A percentile compares a stretch with the other conserved stretches of the same genome.
phyloP scores from a whole-genome alignment of 1,140 invertebrate species.

The Pararge aegeria region DNA sequence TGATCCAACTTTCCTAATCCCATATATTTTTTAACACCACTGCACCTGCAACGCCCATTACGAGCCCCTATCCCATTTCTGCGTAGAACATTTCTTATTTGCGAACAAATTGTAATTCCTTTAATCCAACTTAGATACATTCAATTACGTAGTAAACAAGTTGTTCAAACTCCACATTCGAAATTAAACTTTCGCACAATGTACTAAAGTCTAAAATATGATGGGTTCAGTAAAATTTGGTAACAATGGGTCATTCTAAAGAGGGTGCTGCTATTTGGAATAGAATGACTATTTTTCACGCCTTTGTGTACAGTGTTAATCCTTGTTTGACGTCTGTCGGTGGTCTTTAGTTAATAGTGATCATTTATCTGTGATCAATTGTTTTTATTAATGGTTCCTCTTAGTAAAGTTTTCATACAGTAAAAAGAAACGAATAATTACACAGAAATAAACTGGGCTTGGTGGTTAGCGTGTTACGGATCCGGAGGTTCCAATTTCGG shows the following conservation, averaged over 20 bases:
- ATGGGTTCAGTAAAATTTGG: slow-evolving; percentile 1
- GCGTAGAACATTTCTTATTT: slow-evolving; percentile 61
- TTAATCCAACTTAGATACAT: slow-evolving; percentile 75
- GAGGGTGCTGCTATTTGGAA: slow-evolving; percentile 56
- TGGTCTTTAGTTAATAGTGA: slow-evolving; percentile 62
- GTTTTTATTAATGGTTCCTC: slow-evolving; percentile 26
- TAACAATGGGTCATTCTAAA: slow-evolving; percentile 36
- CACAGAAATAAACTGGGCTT: too few species aligned
- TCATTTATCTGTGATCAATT: slow-evolving; percentile 45
- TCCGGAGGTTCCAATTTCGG: too few species aligned
- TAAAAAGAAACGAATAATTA: too few species aligned
- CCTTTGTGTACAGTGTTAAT: slow-evolving; percentile 66
- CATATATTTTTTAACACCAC: slow-evolving; percentile 52
- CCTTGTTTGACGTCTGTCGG: slow-evolving; percentile 65
- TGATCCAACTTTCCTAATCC: slow-evolving; percentile 41
- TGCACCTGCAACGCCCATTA: slow-evolving; percentile 63
- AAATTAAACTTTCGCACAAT: slow-evolving; percentile 28
- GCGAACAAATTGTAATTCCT: slow-evolving; percentile 73
- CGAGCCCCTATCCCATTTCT: slow-evolving; percentile 40
- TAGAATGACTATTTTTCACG: slow-evolving; percentile 68
- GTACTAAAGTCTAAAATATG: slow-evolving; percentile 28
- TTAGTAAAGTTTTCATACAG: not conserved
- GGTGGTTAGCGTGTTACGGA: too few species aligned
- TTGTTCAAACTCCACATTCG: slow-evolving; percentile 13
- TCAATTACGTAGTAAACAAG: slow-evolving; percentile 70